Percentiles rank a stretch among this genome's conserved stretches.
These are phyloP conservation scores for Enteromius paludinosus DNA, from an alignment of 2,797 vertebrate genomes.

Conservation along the genomic window DNA sequence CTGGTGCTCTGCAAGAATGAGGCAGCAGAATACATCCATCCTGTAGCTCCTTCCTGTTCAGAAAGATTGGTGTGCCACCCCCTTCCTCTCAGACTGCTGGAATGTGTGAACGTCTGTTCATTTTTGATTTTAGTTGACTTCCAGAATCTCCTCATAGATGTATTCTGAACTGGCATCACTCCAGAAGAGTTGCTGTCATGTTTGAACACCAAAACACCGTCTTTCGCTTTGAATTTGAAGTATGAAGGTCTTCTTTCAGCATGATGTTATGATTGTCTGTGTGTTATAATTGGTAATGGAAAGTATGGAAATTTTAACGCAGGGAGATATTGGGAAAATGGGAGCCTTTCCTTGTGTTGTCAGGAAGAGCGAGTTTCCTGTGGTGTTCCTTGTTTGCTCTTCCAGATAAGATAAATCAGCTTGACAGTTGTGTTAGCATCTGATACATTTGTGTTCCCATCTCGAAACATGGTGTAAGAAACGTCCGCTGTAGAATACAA, in stretches of 20 bases:
- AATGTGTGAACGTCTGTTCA: background rate
- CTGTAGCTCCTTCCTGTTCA: conserved; percentile 47
- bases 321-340: background rate
- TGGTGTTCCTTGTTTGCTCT: background rate
- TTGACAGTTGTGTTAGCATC: conserved; percentile 54
- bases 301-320: background rate
- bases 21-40: conserved; percentile 26
- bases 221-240: background rate
- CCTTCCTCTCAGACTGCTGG: conserved; percentile 33
- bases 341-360: background rate
- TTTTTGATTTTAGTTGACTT: background rate
- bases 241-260: background rate
- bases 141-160: background rate
- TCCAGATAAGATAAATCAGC: conserved; percentile 51
- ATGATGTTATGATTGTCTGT: background rate
- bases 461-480: background rate
- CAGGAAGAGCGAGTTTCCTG: conserved; percentile 4
- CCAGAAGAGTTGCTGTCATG: background rate
- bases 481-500: background rate
- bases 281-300: background rate
- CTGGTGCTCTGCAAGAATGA: background rate
- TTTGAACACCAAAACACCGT: background rate
- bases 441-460: conserved; percentile 28
- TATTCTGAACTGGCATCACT: background rate
- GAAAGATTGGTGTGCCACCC: conserved; percentile 31